Conservation (phyloP, 2,797 vertebrate species). For the Epinephelus malabaricus region DNA sequence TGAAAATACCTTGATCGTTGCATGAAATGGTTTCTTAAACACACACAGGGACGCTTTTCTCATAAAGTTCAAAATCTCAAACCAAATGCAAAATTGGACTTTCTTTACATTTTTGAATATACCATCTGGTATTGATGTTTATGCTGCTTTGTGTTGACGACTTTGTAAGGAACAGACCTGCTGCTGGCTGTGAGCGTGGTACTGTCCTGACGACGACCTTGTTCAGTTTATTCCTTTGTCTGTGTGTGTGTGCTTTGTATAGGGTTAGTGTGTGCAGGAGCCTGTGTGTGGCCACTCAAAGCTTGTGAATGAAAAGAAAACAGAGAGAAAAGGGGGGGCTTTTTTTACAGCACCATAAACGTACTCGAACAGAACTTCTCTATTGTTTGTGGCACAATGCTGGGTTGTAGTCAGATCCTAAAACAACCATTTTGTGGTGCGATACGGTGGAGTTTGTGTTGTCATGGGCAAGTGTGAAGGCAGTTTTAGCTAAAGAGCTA, state of each 20-base stretch:
- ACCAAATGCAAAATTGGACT: too few relatives aligned
- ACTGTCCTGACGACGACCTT: neutral
- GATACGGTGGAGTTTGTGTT: neutral
- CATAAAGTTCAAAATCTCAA: neutral
- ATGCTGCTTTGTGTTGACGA: neutral
- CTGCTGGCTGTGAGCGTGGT: neutral
- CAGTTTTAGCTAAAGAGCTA: neutral
- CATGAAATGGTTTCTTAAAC: neutral
- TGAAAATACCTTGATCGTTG: neutral
- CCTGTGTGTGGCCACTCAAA: conserved; percentile 5
- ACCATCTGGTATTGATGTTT: accelerated
- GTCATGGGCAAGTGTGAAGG: conserved; percentile 7
- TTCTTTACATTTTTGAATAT: neutral
- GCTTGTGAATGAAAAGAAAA: conserved; percentile 6
- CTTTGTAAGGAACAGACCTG: too few relatives aligned
- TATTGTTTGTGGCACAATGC: neutral
- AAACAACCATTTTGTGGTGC: conserved; percentile 10
- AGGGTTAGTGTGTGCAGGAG: neutral
- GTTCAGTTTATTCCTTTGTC: neutral
- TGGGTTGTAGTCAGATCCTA: neutral
- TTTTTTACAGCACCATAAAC: conserved; percentile 20
- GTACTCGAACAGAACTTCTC: neutral
- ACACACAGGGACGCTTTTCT: neutral
- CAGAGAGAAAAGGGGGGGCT: neutral
- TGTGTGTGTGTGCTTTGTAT: conserved; percentile 7